Base-by-base conservation (phyloP, 2,113 vertebrate genomes). In the Mus spicilegus region DNA sequence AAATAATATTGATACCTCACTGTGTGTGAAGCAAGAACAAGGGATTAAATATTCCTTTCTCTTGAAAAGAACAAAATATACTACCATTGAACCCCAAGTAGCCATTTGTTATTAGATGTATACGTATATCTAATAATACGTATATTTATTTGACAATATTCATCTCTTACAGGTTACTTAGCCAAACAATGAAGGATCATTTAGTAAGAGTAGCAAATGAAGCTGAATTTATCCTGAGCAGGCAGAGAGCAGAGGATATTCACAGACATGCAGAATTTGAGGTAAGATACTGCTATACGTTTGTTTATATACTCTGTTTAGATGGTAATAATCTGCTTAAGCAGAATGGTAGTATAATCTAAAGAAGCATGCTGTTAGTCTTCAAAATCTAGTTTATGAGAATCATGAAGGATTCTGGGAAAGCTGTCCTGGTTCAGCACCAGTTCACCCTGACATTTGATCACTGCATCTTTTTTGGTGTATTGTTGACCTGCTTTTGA, bases 181-280 rank as follows among this genome's bases (percentile, higher is more conserved):
- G 99, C 97, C 99, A 99, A 98, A 99, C 99, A 77, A 99, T 99
- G 99, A 99, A 99, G 98, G 99, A 99, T 97, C 99, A 99, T 97
- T 99, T 99, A 97, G 99, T 99, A 73, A 99, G 99, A 95, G 99
- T 99, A 80, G 99, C 99, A 82, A 99, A 99, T 85, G 99, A 99
- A 98, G 99, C 99, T 7, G 99, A 99, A 97, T 99, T 99, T 95
- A 99, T 99, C 98, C 98, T 99, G 91, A 99, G 99, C 98, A 99
- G 99, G 88, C 99, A 99, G 98, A 99, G 99, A 96, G 99, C 99
- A 22, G 99, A 99, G 98, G 99, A 99, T 98, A 99, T 99, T 97
- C 99, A 99, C 89, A 99, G 99, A 95, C 99, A 99, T 51, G 99
- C 99, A 20, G 99, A 99, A 97, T 99, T 99, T 98, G 99, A 99